Base-by-base conservation (phyloP, 2,797 vertebrate species). In the Centropyge bicolor region DNA sequence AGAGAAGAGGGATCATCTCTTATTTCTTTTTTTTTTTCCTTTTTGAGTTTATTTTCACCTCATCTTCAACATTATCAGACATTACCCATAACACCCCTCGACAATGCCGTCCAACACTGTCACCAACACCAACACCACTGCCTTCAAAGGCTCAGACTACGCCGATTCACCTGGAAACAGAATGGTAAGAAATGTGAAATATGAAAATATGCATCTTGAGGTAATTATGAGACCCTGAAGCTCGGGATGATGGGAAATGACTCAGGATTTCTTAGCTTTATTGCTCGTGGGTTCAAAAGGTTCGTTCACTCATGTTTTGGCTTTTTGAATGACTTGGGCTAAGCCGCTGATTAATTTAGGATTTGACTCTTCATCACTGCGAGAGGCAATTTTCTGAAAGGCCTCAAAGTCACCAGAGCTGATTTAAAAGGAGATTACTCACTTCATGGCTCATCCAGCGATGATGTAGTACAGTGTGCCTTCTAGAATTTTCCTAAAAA, bases 71-170 rank as follows among this genome's bases (percentile, higher is more conserved):
- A 36, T 69, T 48, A 45, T 78, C 61, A 70, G 60, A 64, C 60
- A 31, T 73, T 57, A 59, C 80, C 68, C 81, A 60, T 57, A 83
- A 82, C 75, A 79, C n/a, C 79, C 80, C 81, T 79, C 85, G 78
- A 90, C 52, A 67, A 97, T 97, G 96, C 96, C 95, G 91, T 96
- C 96, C 95, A 96, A 95, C 91, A 76, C 95, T 45, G 94, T 95
- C 88, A 91, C 94, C 91, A 90, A 91, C 84, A 71, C 91, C 82
- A 84, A 86, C 88, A 74, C 84, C 78, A n/a, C 92, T 48, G 68
- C 91, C 19, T 94, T 94, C 85, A 96, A 95, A 92, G 85, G 87
- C 88, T 84, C 94, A 17, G 94, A 95, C 87, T 94, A 89, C 62
- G 73, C 90, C 12, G 94, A 93, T 72, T 91, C 93, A 67, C 94